Percentiles rank a stretch among this genome's conserved stretches.
phyloP scores from a whole-genome alignment of 1,140 invertebrate species.

The Monomorium pharaonis region DNA sequence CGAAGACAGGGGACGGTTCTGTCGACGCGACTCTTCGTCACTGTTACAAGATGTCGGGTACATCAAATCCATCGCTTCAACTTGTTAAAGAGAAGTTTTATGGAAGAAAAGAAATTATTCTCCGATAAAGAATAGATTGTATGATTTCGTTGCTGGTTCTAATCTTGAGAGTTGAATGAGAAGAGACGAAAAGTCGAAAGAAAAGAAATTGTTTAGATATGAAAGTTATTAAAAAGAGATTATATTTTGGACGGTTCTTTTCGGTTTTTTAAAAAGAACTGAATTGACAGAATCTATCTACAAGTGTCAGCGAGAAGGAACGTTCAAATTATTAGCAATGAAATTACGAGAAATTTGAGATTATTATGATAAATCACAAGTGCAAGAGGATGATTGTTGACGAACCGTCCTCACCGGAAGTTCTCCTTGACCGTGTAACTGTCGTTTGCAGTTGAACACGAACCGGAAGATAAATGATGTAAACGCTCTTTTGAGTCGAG shows the following conservation, averaged over 20 bases:
- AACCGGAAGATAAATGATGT: background rate
- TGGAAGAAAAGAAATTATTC: background rate
- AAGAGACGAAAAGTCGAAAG: background rate
- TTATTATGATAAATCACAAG: background rate
- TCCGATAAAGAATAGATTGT: background rate
- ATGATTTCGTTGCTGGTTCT: constrained; percentile 15
- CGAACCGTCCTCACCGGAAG: constrained; percentile 12
- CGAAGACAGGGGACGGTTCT: background rate
- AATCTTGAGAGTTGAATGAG: background rate
- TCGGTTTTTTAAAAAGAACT: background rate
- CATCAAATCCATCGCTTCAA: background rate
- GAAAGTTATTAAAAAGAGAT: background rate
- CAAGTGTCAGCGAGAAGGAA: background rate
- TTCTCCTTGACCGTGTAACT: background rate
- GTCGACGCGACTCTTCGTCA: constrained; percentile 39
- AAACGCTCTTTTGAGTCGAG: constrained; percentile 5
- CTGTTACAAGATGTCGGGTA: constrained; percentile 15
- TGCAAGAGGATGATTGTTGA: background rate
- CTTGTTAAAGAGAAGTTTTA: background rate
- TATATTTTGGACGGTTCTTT: background rate
- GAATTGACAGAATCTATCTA: background rate
- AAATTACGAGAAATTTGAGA: background rate
- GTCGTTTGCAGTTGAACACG: background rate
- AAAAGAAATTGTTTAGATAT: background rate
- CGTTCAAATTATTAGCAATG: background rate